Percentiles rank a stretch among this genome's conserved stretches.
phyloP scores from a whole-genome alignment of 2,888 invertebrate genomes.

The Kryphioiulus occultus region DNA sequence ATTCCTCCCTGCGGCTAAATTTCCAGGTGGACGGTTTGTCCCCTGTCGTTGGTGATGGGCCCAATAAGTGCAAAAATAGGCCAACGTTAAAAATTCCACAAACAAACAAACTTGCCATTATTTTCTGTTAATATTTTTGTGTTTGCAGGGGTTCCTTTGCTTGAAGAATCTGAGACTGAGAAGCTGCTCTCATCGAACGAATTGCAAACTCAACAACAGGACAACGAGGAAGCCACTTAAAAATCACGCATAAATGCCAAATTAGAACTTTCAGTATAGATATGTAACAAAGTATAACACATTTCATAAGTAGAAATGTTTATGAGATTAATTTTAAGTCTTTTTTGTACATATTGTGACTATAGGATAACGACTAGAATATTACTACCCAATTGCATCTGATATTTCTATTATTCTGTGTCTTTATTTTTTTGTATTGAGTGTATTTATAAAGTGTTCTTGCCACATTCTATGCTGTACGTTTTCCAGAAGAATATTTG shows the following conservation, averaged over 20 bases:
- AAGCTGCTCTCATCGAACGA: not conserved
- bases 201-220: not conserved
- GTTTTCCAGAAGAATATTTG: not conserved
- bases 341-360: slow-evolving; percentile 19
- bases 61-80: no score
- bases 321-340: slow-evolving; percentile 16
- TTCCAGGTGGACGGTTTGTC: no score
- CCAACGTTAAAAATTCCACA: no score
- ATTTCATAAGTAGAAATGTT: slow-evolving; percentile 16
- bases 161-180: not conserved
- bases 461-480: not conserved
- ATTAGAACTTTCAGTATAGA: slow-evolving; percentile 12
- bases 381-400: not conserved
- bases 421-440: slow-evolving; percentile 35
- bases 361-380: not conserved
- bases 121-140: not conserved
- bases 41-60: no score
- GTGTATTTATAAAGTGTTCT: slow-evolving; percentile 6
- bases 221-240: not conserved
- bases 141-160: not conserved
- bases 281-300: slow-evolving; percentile 28
- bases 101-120: not conserved
- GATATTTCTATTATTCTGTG: not conserved
- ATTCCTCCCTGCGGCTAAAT: no score
- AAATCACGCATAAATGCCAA: not conserved